phyloP scores from a whole-genome alignment of 2,888 invertebrate species.

The Ophion ventricosus region DNA sequence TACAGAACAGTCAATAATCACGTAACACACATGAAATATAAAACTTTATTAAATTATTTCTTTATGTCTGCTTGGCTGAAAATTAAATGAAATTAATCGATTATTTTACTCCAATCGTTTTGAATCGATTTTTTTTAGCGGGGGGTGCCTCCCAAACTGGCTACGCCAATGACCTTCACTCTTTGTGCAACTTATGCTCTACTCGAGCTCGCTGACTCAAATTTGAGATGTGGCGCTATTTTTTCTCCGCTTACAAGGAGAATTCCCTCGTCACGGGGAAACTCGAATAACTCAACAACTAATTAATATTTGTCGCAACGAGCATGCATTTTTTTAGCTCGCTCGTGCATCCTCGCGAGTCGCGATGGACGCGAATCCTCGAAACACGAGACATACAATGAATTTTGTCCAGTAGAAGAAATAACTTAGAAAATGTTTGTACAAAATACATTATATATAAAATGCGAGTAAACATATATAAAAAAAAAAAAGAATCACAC shows the following conservation, averaged over 20 bases:
- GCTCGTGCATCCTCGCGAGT: neutral
- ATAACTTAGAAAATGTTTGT: conserved; percentile 53
- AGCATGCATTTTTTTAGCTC: neutral
- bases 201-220: neutral
- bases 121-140: too few species aligned
- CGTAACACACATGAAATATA: too few species aligned
- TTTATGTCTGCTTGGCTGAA: too few species aligned
- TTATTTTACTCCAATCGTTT: too few species aligned
- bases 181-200: neutral
- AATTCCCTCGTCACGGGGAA: neutral
- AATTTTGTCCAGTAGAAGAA: conserved; percentile 54
- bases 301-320: neutral
- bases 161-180: too few species aligned
- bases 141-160: too few species aligned
- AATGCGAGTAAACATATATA: conserved; percentile 38
- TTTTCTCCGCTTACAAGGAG: neutral
- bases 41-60: too few species aligned
- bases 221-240: neutral
- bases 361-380: neutral
- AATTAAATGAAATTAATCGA: too few species aligned
- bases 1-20: too few species aligned
- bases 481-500: conserved; percentile 14
- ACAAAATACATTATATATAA: conserved; percentile 58
- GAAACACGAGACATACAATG: conserved; percentile 16
- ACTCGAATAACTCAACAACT: neutral